Evolutionary conservation across 1,140 invertebrate genomes (phyloP).

Genomic region (Plutomurus gul): DNA sequence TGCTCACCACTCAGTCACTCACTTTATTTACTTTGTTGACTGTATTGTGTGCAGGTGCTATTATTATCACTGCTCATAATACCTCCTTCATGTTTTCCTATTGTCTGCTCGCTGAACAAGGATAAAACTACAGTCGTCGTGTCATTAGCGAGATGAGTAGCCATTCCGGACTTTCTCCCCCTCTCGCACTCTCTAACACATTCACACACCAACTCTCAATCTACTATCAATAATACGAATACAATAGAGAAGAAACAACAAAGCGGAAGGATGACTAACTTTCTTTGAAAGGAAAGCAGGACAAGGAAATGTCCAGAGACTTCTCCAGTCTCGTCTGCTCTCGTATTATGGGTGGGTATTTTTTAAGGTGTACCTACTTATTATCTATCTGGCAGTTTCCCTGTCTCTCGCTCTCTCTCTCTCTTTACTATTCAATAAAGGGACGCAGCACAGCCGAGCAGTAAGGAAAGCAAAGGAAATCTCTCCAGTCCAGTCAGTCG

Average conservation of each 20-base stretch:
- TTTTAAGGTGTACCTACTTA: neutral
- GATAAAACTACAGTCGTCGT: neutral
- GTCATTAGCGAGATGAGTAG: neutral
- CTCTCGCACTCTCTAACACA: no score
- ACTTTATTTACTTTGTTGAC: neutral
- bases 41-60: neutral
- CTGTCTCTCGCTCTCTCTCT: neutral
- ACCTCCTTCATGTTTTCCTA: no score
- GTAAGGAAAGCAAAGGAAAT: conserved; percentile 25
- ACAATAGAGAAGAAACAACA: neutral
- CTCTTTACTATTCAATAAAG: neutral
- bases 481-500: neutral
- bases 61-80: no score
- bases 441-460: no score
- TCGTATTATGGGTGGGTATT: neutral
- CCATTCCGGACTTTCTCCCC: neutral
- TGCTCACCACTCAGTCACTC: no score
- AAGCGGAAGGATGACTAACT: neutral
- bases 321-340: neutral
- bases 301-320: neutral
- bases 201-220: no score
- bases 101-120: no score
- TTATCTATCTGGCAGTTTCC: no score
- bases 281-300: neutral
- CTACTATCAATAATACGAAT: neutral